Evolutionary conservation across 2,797 vertebrate species (phyloP).

Genomic region (Streptopelia turtur): DNA sequence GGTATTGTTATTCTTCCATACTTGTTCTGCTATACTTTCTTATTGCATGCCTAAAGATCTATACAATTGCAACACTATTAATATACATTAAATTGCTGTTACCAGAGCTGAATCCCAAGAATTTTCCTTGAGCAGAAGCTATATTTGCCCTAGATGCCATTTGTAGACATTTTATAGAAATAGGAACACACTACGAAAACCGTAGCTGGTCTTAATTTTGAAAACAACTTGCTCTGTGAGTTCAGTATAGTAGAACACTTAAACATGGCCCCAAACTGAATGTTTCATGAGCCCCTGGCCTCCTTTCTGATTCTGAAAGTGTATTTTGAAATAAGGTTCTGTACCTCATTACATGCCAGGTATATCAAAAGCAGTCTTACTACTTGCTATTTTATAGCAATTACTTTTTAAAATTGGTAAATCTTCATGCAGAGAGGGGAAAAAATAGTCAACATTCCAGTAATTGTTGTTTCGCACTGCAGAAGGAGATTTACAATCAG

Average conservation of each 20-base stretch:
- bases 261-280: background rate
- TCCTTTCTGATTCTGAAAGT: background rate
- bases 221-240: background rate
- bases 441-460: background rate
- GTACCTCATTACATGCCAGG: background rate
- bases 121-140: background rate
- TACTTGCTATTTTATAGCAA: background rate
- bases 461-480: background rate
- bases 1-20: background rate
- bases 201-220: background rate
- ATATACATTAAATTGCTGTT: background rate
- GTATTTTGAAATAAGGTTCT: background rate
- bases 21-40: background rate
- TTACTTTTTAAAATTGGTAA: background rate
- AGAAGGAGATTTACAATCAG: constrained; percentile 13
- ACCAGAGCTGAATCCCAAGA: background rate
- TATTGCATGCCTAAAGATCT: background rate
- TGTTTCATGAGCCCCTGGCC: background rate
- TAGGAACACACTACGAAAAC: background rate
- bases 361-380: background rate
- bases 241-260: background rate
- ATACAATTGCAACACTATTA: rapidly evolving
- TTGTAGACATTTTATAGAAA: background rate
- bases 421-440: constrained; percentile 21
- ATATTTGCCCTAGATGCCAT: background rate